Percentiles rank a stretch among this genome's conserved stretches.
phyloP scores from a whole-genome alignment of 2,113 vertebrate species.

The Platichthys stellatus region DNA sequence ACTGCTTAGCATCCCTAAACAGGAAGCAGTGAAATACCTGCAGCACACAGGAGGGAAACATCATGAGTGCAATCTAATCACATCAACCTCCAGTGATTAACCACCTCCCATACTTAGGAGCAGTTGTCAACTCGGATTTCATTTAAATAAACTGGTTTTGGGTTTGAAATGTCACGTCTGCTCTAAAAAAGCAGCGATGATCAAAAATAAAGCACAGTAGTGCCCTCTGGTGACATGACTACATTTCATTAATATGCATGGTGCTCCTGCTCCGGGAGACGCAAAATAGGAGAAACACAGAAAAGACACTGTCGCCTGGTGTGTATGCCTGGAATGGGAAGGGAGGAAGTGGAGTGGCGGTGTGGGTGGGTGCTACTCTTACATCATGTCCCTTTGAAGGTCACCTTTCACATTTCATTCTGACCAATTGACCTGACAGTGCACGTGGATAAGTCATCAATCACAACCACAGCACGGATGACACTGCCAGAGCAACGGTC shows the following conservation, averaged over 20 bases:
- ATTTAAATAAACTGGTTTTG: conserved; percentile 36
- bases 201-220: conserved; percentile 78
- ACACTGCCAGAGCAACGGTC: conserved; percentile 51
- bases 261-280: conserved; percentile 47
- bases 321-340: conserved; percentile 3
- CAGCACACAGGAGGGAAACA: conserved; percentile 11
- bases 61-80: conserved; percentile 32
- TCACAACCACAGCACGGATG: conserved; percentile 58
- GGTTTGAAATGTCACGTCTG: conserved; percentile 42
- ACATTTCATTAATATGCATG: conserved; percentile 70
- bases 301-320: conserved; percentile 4
- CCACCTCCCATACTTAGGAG: conserved; percentile 21
- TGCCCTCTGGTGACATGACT: conserved; percentile 81
- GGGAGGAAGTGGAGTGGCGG: not conserved
- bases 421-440: conserved; percentile 71
- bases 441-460: conserved; percentile 64
- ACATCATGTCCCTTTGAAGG: conserved; percentile 50
- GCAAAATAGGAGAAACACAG: conserved; percentile 41
- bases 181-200: conserved; percentile 47
- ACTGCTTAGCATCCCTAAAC: conserved; percentile 37
- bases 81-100: conserved; percentile 29
- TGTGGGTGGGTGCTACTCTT: conserved; percentile 14
- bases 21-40: conserved; percentile 36
- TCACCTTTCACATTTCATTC: conserved; percentile 71
- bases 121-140: conserved; percentile 25